These are phyloP conservation scores for Phengaris alcon DNA, from an alignment of 2,888 invertebrate genomes.

Conservation along the genomic window DNA sequence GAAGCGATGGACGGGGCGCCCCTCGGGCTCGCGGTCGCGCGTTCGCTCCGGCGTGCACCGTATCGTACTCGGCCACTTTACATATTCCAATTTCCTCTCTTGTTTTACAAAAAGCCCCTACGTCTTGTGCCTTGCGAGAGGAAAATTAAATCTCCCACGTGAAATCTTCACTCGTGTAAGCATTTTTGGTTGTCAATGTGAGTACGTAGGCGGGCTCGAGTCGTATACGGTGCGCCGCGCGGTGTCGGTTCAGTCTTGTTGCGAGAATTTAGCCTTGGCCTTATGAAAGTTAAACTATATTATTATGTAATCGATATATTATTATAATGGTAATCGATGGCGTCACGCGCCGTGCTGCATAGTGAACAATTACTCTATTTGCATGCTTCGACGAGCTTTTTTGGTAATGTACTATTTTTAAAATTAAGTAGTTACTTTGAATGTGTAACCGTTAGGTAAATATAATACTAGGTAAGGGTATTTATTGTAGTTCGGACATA, in stretches of 20 bases:
- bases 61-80: constrained; percentile 44
- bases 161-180: constrained; percentile 31
- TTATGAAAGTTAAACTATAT: constrained; percentile 78
- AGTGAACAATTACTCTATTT: constrained; percentile 75
- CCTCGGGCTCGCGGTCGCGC: constrained; percentile 49
- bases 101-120: constrained; percentile 50
- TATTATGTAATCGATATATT: constrained; percentile 66
- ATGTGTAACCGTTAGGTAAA: constrained; percentile 75
- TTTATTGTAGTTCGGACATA: constrained; percentile 75
- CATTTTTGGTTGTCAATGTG: constrained; percentile 29
- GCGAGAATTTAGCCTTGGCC: constrained; percentile 80
- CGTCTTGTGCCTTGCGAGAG: constrained; percentile 72
- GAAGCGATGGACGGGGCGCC: constrained; percentile 49
- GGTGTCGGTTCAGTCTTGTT: constrained; percentile 72
- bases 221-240: constrained; percentile 63
- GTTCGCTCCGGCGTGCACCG: constrained; percentile 38
- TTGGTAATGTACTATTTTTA: constrained; percentile 79
- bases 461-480: constrained; percentile 76
- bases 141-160: constrained; percentile 40
- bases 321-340: constrained; percentile 56
- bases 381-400: constrained; percentile 80
- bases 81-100: constrained; percentile 38
- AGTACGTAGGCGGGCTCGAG: constrained; percentile 29
- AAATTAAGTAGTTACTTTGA: constrained; percentile 74
- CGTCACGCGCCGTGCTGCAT: constrained; percentile 70